phyloP scores from a whole-genome alignment of 2,888 invertebrate genomes.

The Monochamus alternatus region DNA sequence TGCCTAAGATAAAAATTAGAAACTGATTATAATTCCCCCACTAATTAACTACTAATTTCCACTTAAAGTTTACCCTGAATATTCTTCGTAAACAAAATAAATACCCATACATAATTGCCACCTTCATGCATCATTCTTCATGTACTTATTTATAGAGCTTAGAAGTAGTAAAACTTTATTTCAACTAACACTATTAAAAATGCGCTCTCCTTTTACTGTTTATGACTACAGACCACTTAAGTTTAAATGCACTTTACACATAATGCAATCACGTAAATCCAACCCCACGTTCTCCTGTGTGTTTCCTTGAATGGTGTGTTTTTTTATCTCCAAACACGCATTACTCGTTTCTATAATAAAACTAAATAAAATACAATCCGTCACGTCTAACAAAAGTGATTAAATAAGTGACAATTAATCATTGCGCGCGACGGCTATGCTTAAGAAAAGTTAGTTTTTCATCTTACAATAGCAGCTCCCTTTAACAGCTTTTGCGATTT shows the following conservation, averaged over 20 bases:
- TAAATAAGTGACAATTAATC: conserved; percentile 29
- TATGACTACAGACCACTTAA: not conserved
- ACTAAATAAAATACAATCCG: conserved; percentile 17
- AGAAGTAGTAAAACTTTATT: not conserved
- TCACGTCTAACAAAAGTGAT: conserved; percentile 30
- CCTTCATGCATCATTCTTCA: no score
- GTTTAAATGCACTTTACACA: not conserved
- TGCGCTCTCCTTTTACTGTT: not conserved
- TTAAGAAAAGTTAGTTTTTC: not conserved
- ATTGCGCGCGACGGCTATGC: not conserved
- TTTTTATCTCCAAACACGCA: not conserved
- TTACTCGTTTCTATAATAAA: not conserved
- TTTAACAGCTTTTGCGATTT: not conserved
- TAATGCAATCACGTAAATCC: not conserved
- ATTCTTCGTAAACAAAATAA: no score
- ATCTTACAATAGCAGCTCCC: not conserved
- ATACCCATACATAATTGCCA: no score
- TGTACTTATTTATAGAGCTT: not conserved
- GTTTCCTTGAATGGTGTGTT: not conserved
- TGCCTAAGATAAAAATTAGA: not conserved
- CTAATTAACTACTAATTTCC: no score
- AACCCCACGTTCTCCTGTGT: not conserved
- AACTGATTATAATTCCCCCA: not conserved
- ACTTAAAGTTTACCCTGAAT: no score
- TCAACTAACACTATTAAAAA: not conserved